These are phyloP conservation scores for Scomber scombrus DNA, from an alignment of 2,113 vertebrate genomes.

Conservation along the genomic window DNA sequence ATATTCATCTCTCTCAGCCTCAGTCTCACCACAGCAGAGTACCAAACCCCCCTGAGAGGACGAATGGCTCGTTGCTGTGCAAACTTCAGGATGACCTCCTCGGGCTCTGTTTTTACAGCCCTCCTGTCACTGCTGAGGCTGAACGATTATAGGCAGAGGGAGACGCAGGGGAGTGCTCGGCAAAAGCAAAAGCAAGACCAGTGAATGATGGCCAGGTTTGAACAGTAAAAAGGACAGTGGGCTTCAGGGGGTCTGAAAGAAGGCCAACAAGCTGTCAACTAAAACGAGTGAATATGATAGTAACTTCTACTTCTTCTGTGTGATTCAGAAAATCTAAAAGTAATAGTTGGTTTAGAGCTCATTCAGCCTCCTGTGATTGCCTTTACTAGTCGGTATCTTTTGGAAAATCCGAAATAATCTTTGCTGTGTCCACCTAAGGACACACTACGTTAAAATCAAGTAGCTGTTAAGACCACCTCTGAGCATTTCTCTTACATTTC, in stretches of 20 bases:
- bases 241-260: conserved; percentile 8
- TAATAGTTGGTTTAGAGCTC: neutral
- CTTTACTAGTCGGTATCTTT: neutral
- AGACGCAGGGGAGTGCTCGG: conserved; percentile 17
- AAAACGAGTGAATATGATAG: conserved; percentile 5
- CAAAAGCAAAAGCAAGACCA: neutral
- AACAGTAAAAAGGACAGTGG: neutral
- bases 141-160: conserved; percentile 46
- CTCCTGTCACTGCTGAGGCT: conserved; percentile 55
- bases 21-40: conserved; percentile 17
- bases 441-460: too few species aligned
- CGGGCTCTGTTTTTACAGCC: conserved; percentile 58
- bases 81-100: conserved; percentile 70
- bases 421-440: too few species aligned
- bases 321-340: neutral
- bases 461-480: too few species aligned
- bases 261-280: neutral
- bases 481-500: too few species aligned
- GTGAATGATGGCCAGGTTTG: conserved; percentile 19
- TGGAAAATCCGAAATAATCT: neutral
- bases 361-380: neutral
- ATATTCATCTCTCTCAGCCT: conserved; percentile 61
- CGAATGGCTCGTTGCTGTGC: conserved; percentile 56
- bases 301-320: conserved; percentile 25
- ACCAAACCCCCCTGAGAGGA: conserved; percentile 45